Evolutionary conservation across 2,797 vertebrate species (phyloP), one percentile per base, ranked within the genome.

Genomic region (Helarctos malayanus): DNA sequence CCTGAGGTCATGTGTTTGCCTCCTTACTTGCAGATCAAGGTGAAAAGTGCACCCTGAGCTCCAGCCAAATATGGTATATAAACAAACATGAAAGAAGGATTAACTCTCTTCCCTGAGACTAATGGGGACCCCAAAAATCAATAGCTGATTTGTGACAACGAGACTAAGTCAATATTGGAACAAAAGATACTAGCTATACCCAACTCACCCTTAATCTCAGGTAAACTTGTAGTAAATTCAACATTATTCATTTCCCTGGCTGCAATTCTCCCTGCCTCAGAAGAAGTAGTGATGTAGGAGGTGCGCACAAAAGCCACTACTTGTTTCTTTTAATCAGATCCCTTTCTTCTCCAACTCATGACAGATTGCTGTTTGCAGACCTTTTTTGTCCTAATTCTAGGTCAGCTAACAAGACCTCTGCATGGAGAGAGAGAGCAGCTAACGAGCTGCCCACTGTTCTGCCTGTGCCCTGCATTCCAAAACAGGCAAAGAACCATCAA

Each of bases 11-110:
- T 98, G 98, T 96, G 95, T 98, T 99, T 98, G 98, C 97, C 89
- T 92, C 93, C 89, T 96, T 97, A 96, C 98, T 98, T 97, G 89
- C 98, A 98, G 97, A 98, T 94, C 89, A 98, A 98, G 99, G 98
- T 99, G 98, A 99, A 99, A 99, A 99, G 99, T 99, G 98, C 98
- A 99, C 93, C 89, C 91, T 47, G 86, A 90, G 97, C 97, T 98
- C 98, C 94, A 90, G 97, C 97, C 97, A 98, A 98, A 98, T 92
- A 98, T 76, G 79, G 93, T 98, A 95, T 94, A 98, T 98, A 98
- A 98, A 99, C 97, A 98, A 97, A 97, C 97, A 97, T 98, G 98
- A 98, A 99, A 98, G 98, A 97, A 97, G 97, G 98, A 98, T 98
- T 98, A 98, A 92, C 92, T 98, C 98, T 98, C 95, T 95, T 96